Base-by-base conservation (phyloP, 2,888 invertebrate genomes). In the Neoscelio sp. region DNA sequence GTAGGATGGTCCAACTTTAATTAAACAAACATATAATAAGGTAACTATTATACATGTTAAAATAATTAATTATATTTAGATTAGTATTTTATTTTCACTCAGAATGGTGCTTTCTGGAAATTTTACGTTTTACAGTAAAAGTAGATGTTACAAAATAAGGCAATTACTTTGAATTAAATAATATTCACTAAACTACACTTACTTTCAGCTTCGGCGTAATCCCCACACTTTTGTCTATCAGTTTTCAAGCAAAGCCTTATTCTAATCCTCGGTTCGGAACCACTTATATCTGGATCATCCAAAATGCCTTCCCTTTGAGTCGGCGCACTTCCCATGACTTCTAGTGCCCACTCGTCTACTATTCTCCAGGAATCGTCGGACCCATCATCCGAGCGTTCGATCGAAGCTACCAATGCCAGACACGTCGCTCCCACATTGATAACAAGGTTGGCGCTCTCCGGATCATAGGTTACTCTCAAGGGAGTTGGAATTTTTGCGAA, bases 401-500 rank as follows among this genome's bases (percentile, higher is more conserved):
- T 95, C 20, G 95, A 93, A 0, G 95, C 96, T 2, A 95, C 93
- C 12, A 97, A 91, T 1, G 95, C 93, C 35, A 97, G 91, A 85
- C 96, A 96, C 0, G 96, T 96, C 10, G 95, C 93, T 0, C 94
- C 95, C 6, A 96, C 94, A 84, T 95, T 95, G 86, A 97, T 95
- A n/a, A 95, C 94, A 8, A 97, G 90, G 0, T 93, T 94, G 42
- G 94, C 94, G 1, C 95, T 94, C 83, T 94, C 94, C 1, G 96
- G 96, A 87, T 97, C 96, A 87, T 94, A 97, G 20, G 95, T 95
- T 17, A 97, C 96, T 80, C 95, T 93, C 80, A 96, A 93, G 0
- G 97, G 96, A 0, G 95, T 91, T 0, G 96, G 95, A 56, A 97
- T 96, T 86, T 95, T 93, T 82, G 96, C 96, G 12, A 98, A 96